A percentile compares a stretch with the other conserved stretches of the same genome.
phyloP scores from a whole-genome alignment of 2,113 vertebrate genomes.

The Carettochelys insculpta region DNA sequence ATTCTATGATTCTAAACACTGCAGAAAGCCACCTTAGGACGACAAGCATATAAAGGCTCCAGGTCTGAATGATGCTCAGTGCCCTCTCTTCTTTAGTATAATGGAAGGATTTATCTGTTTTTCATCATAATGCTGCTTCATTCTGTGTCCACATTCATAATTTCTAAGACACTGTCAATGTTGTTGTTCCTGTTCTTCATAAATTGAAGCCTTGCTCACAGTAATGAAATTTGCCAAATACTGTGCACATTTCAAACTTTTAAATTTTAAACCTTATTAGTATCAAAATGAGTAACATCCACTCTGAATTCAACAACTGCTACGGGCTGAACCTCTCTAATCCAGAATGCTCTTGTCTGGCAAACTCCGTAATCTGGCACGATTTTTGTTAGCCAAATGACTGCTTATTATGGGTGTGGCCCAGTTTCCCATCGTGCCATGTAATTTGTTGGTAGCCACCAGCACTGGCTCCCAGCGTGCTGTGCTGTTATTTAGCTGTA shows the following conservation, averaged over 20 bases:
- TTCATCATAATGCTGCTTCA: background rate
- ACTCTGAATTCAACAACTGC: background rate
- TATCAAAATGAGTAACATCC: background rate
- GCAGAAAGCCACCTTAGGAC: background rate
- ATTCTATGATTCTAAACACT: background rate
- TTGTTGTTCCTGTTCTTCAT: background rate
- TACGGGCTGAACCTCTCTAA: too few species aligned
- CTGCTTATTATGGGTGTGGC: too few species aligned
- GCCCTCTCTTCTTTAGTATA: background rate
- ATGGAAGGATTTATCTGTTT: background rate
- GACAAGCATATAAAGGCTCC: background rate
- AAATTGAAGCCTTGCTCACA: background rate
- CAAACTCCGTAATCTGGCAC: too few species aligned
- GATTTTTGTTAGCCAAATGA: too few species aligned
- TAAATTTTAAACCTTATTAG: too few species aligned
- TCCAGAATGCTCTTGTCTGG: too few species aligned
- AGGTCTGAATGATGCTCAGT: background rate
- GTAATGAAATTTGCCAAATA: too few species aligned
- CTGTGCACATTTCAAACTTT: too few species aligned
- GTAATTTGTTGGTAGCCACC: too few species aligned
- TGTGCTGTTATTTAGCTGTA: too few species aligned
- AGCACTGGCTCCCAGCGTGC: too few species aligned
- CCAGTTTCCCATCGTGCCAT: too few species aligned
- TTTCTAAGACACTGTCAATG: background rate
- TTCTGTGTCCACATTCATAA: background rate